These are phyloP conservation scores for Helleia helle DNA, from an alignment of 2,888 invertebrate genomes.

Conservation along the genomic window DNA sequence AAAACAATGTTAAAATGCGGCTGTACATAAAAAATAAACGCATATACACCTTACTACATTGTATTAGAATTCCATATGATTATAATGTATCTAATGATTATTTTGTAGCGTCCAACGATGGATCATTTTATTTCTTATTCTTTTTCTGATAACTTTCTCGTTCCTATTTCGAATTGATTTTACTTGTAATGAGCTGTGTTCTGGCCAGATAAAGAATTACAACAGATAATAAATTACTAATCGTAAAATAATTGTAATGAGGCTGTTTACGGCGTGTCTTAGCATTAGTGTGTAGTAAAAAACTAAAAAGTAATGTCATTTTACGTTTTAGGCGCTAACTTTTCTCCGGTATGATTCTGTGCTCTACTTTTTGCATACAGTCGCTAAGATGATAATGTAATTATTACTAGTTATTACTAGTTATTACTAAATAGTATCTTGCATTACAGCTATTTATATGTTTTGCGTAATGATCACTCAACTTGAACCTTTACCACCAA, in stretches of 20 bases:
- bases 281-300: background rate
- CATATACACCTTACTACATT: background rate
- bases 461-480: no score
- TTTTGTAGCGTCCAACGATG: slow-evolving; percentile 1
- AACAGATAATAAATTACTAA: slow-evolving; percentile 24
- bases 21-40: background rate
- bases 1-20: background rate
- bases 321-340: background rate
- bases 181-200: slow-evolving; percentile 18
- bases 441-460: no score
- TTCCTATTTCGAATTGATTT: slow-evolving; percentile 23
- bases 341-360: background rate
- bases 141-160: slow-evolving; percentile 18
- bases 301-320: background rate
- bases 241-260: slow-evolving; percentile 13
- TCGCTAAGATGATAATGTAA: no score
- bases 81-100: background rate
- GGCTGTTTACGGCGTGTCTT: slow-evolving; percentile 2
- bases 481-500: no score
- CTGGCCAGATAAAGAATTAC: slow-evolving; percentile 18
- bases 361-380: no score
- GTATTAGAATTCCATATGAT: background rate
- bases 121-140: slow-evolving; percentile 8
- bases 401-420: no score
- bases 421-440: no score